These are phyloP conservation scores for Machaerirhynchus nigripectus DNA, from an alignment of 2,113 vertebrate genomes.

Conservation along the genomic window DNA sequence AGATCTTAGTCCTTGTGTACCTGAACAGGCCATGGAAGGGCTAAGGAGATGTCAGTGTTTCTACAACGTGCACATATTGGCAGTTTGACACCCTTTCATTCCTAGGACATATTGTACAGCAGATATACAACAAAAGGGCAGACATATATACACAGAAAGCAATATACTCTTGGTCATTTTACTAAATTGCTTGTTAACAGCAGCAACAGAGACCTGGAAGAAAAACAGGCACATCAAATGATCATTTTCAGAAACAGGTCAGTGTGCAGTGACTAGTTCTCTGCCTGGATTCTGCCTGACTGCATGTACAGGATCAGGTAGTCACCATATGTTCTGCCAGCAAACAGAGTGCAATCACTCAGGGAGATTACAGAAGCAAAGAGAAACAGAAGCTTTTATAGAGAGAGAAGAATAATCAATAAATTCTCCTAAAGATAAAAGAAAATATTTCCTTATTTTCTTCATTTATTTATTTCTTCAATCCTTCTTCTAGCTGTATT, in stretches of 20 bases:
- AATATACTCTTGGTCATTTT: background rate
- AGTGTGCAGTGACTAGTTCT: background rate
- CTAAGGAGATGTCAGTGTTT: background rate
- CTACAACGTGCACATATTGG: background rate
- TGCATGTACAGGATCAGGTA: background rate
- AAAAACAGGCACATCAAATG: background rate
- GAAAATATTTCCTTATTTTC: background rate
- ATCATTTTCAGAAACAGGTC: constrained; percentile 2
- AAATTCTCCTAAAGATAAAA: background rate
- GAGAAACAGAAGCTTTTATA: background rate
- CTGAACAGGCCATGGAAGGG: background rate
- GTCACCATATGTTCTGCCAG: background rate
- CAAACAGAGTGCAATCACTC: background rate
- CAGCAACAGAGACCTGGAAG: background rate
- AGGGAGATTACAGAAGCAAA: background rate
- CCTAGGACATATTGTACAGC: background rate
- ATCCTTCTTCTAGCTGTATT: background rate
- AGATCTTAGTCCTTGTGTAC: background rate
- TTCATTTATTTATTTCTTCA: background rate
- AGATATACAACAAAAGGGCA: background rate
- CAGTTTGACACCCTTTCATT: background rate
- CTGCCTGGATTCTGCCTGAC: background rate
- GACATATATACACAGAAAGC: background rate
- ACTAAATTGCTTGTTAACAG: background rate
- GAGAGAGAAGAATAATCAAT: background rate